Evolutionary conservation across 2,888 invertebrate genomes (phyloP).

Genomic region (Amphipyra tragopoginis): DNA sequence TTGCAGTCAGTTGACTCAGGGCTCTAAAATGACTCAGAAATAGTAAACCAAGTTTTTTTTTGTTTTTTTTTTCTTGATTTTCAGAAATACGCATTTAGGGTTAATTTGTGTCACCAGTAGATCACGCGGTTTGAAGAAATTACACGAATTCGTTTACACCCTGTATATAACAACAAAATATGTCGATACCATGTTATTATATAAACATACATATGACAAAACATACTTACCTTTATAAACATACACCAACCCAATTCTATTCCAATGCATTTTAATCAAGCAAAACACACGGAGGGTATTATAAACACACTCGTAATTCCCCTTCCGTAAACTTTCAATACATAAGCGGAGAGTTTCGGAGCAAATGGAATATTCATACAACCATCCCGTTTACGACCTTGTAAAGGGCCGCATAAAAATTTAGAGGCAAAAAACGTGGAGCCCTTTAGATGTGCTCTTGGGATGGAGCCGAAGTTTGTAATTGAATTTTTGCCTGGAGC

Average conservation of each 20-base stretch:
- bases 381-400: slow-evolving; percentile 87
- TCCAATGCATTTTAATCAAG: slow-evolving; percentile 65
- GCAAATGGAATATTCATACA: slow-evolving; percentile 88
- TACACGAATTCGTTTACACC: too few relatives aligned
- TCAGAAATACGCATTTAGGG: too few relatives aligned
- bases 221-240: slow-evolving; percentile 8
- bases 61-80: too few relatives aligned
- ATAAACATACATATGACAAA: neutral
- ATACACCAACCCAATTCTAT: slow-evolving; percentile 32
- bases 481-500: slow-evolving; percentile 90
- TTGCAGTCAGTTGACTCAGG: too few relatives aligned
- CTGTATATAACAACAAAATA: too few relatives aligned
- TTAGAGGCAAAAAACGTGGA: slow-evolving; percentile 83
- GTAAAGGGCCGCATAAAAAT: slow-evolving; percentile 88
- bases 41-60: too few relatives aligned
- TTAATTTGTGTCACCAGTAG: too few relatives aligned
- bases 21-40: too few relatives aligned
- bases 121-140: too few relatives aligned
- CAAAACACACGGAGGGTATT: slow-evolving; percentile 56
- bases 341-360: slow-evolving; percentile 75
- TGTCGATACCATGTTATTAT: too few relatives aligned
- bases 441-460: slow-evolving; percentile 86
- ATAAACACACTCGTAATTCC: slow-evolving; percentile 51
- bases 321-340: slow-evolving; percentile 72
- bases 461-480: slow-evolving; percentile 87